Conservation (phyloP, 1,140 invertebrate species). For the Drosophila pseudoobscura region DNA sequence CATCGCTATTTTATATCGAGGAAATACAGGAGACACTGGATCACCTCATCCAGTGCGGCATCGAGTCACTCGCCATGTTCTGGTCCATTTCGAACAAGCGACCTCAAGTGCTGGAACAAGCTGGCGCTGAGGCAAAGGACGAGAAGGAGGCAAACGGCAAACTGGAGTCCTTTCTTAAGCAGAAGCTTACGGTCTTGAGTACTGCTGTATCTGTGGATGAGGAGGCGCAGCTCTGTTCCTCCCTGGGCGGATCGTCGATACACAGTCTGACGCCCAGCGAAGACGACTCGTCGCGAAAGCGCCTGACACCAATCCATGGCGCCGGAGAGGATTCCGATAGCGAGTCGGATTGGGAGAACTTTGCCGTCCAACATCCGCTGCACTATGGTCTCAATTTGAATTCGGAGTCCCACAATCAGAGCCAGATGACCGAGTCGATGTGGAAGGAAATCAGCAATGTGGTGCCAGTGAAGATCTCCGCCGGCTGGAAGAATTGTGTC, state of each 20-base stretch:
- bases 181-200: conserved; percentile 84
- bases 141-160: conserved; percentile 54
- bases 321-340: conserved; percentile 74
- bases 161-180: conserved; percentile 84
- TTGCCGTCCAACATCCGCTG: conserved; percentile 85
- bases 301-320: conserved; percentile 44
- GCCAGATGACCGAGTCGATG: conserved; percentile 88
- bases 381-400: conserved; percentile 85
- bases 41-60: conserved; percentile 87
- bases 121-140: conserved; percentile 19
- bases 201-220: conserved; percentile 49
- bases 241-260: conserved; percentile 74
- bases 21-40: conserved; percentile 88
- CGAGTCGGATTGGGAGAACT: conserved; percentile 86
- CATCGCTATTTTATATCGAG: conserved; percentile 85
- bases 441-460: conserved; percentile 89
- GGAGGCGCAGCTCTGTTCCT: conserved; percentile 67
- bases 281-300: conserved; percentile 64
- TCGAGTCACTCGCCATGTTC: conserved; percentile 86
- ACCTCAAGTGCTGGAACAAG: conserved; percentile 78
- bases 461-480: conserved; percentile 84
- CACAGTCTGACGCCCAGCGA: conserved; percentile 80
- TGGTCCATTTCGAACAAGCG: conserved; percentile 86
- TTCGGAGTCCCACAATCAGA: conserved; percentile 87
- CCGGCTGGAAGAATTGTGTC: conserved; percentile 74